These are phyloP conservation scores for Megamerina dolium DNA, from an alignment of 2,888 invertebrate genomes.

Conservation along the genomic window DNA sequence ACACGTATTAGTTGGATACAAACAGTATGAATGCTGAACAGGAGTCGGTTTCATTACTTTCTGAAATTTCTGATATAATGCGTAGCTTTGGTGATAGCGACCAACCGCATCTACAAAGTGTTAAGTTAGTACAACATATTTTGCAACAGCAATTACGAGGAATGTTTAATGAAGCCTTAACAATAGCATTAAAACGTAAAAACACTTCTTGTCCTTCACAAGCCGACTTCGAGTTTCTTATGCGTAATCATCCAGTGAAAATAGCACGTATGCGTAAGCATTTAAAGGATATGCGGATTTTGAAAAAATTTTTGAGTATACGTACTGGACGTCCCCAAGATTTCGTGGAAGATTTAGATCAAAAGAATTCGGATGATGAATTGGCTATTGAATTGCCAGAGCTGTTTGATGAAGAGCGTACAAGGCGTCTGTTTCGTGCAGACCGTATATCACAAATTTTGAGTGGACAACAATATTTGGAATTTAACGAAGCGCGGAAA, in stretches of 20 bases:
- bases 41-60: conserved; percentile 33
- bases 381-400: conserved; percentile 52
- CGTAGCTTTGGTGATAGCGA: conserved; percentile 89
- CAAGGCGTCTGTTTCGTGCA: conserved; percentile 52
- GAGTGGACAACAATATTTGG: conserved; percentile 61
- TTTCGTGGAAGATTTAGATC: conserved; percentile 45
- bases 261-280: conserved; percentile 71
- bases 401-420: conserved; percentile 46
- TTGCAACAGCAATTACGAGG: conserved; percentile 73
- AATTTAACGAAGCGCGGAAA: conserved; percentile 72
- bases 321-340: conserved; percentile 42
- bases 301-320: conserved; percentile 41
- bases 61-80: conserved; percentile 81
- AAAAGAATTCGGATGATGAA: conserved; percentile 54
- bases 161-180: conserved; percentile 69
- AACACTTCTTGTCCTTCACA: conserved; percentile 54
- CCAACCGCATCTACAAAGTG: conserved; percentile 74
- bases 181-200: conserved; percentile 60
- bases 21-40: too few species aligned
- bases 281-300: conserved; percentile 55
- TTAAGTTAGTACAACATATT: conserved; percentile 76
- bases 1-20: too few species aligned
- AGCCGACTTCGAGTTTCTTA: conserved; percentile 72
- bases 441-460: conserved; percentile 56
- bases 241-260: conserved; percentile 75